Percentiles rank a stretch among this genome's conserved stretches.
Evolutionary conservation across 2,888 invertebrate species (phyloP).

Genomic region (Pherbina coryleti): DNA sequence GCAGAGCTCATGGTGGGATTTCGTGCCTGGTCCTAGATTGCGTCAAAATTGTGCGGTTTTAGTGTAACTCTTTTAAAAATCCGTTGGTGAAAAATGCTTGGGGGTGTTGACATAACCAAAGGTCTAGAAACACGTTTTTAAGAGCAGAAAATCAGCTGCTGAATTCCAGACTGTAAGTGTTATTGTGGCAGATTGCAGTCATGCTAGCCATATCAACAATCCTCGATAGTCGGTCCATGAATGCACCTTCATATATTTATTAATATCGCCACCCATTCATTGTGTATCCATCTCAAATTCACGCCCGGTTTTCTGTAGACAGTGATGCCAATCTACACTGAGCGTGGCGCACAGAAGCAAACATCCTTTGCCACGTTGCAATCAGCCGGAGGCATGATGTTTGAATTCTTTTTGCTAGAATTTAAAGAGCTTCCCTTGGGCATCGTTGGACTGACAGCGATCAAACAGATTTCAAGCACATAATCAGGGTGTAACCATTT

Average conservation of each 20-base stretch:
- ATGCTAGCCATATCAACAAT: neutral
- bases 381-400: conserved; percentile 54
- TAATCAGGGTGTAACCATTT: conserved; percentile 49
- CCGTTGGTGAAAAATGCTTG: conserved; percentile 43
- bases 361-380: conserved; percentile 54
- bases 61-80: conserved; percentile 48
- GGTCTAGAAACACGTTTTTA: conserved; percentile 48
- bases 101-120: conserved; percentile 44
- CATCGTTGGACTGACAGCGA: conserved; percentile 54
- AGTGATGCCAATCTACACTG: conserved; percentile 62
- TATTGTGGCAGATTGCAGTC: conserved; percentile 45
- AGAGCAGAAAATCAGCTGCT: conserved; percentile 33
- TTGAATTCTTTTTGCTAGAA: conserved; percentile 62
- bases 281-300: conserved; percentile 59
- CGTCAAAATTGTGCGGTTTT: conserved; percentile 52
- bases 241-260: conserved; percentile 52
- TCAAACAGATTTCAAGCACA: conserved; percentile 51
- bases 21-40: conserved; percentile 51
- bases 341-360: conserved; percentile 56
- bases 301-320: conserved; percentile 56
- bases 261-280: conserved; percentile 56
- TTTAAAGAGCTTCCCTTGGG: conserved; percentile 44
- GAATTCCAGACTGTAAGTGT: conserved; percentile 51
- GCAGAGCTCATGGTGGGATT: conserved; percentile 51
- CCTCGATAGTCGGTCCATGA: conserved; percentile 53